phyloP scores from a whole-genome alignment of 2,113 vertebrate species.

The Pterocles orientalis region DNA sequence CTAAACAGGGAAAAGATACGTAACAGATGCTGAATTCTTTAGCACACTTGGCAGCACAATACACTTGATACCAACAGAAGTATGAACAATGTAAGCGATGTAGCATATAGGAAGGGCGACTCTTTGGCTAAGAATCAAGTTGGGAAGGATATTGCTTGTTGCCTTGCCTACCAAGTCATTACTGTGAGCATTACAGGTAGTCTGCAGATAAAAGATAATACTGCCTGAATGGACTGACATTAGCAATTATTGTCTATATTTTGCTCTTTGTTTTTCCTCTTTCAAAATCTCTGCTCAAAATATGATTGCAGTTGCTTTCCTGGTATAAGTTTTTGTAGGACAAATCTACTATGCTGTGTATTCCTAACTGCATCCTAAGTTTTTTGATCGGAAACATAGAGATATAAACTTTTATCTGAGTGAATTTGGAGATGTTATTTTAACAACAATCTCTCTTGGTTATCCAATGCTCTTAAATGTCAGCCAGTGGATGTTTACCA shows the following conservation, averaged over 20 bases:
- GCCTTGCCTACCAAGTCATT: conserved; percentile 19
- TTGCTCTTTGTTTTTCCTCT: conserved; percentile 8
- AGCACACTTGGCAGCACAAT: neutral
- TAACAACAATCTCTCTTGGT: neutral
- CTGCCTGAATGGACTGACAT: neutral
- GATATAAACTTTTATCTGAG: neutral
- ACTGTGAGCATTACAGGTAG: neutral
- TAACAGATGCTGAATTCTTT: conserved; percentile 31
- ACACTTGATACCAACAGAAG: neutral
- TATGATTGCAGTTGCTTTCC: neutral
- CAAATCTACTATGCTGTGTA: neutral
- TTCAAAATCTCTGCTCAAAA: neutral
- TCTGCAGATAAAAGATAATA: neutral
- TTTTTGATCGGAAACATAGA: neutral
- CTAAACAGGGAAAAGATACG: neutral
- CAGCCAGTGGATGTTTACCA: neutral
- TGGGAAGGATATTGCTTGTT: conserved; percentile 1
- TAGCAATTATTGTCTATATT: neutral
- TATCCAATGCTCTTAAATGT: neutral
- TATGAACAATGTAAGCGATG: neutral
- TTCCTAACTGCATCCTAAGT: neutral
- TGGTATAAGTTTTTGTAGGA: neutral
- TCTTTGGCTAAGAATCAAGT: neutral
- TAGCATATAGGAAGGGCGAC: neutral
- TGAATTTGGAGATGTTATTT: neutral